Conservation (phyloP, 2,113 vertebrate genomes). For the Ploceus nigricollis region DNA sequence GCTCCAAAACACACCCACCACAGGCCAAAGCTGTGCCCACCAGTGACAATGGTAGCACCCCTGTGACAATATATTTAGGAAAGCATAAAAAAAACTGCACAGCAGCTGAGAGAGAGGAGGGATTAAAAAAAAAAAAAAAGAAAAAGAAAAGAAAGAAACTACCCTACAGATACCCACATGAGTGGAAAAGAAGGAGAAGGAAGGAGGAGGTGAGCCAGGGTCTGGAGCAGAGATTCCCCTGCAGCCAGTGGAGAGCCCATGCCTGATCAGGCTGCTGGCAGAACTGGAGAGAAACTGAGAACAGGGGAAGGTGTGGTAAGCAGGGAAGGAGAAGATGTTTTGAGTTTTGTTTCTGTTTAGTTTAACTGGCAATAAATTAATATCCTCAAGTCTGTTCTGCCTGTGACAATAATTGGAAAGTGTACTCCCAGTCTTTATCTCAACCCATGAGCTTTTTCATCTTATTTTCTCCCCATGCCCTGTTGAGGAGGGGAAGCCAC, state of each 20-base stretch:
- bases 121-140: not conserved
- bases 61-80: too few relatives aligned
- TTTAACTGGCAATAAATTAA: not conserved
- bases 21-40: not conserved
- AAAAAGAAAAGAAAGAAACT: not conserved
- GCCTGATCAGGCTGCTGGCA: not conserved
- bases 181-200: not conserved
- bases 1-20: not conserved
- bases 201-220: not conserved
- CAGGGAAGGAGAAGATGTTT: not conserved
- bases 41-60: not conserved
- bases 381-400: not conserved
- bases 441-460: not conserved
- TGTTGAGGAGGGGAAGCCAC: not conserved
- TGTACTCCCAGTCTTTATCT: not conserved
- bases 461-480: not conserved
- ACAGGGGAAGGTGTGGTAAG: not conserved
- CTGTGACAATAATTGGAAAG: not conserved
- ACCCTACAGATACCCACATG: rapidly evolving
- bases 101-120: not conserved
- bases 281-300: not conserved
- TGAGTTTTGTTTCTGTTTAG: not conserved
- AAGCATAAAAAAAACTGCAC: not conserved
- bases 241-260: not conserved
- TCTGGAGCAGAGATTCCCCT: not conserved